Percentiles rank a stretch among this genome's conserved stretches.
Conservation (phyloP, 2,797 vertebrate genomes). For the Sciurus vulgaris region DNA sequence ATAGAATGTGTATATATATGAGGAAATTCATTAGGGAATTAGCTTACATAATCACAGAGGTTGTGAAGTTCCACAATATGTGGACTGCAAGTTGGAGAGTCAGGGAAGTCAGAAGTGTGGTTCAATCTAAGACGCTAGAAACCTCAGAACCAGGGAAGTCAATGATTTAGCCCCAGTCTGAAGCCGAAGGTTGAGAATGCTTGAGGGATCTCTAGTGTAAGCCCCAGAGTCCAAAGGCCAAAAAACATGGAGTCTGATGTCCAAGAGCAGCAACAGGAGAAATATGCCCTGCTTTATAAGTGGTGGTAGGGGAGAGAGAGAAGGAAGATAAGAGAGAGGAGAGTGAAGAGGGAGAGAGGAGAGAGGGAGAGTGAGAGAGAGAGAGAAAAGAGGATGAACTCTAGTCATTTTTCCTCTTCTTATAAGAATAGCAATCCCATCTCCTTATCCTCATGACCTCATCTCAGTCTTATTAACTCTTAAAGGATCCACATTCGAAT, state of each 20-base stretch:
- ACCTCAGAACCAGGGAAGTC: background rate
- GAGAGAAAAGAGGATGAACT: background rate
- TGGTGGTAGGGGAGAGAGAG: background rate
- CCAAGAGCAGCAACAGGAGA: background rate
- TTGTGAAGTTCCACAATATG: background rate
- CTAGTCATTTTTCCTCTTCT: background rate
- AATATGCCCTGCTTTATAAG: no score
- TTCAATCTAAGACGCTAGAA: background rate
- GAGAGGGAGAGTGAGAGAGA: background rate
- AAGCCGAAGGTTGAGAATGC: background rate
- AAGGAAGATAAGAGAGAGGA: no score
- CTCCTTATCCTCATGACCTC: background rate
- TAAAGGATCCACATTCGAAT: background rate
- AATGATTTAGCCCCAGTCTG: background rate
- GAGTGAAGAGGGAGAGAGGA: no score
- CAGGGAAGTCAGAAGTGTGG: background rate
- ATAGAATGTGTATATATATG: no score
- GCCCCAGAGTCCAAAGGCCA: background rate
- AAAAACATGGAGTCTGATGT: background rate
- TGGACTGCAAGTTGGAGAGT: background rate
- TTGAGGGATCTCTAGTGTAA: background rate
- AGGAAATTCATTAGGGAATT: background rate
- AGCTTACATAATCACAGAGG: background rate
- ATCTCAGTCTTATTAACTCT: conserved; percentile 9
- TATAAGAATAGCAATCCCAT: background rate